Percentiles rank a stretch among this genome's conserved stretches.
Conservation (phyloP, 2,888 invertebrate genomes). For the Argyra leucocephala region DNA sequence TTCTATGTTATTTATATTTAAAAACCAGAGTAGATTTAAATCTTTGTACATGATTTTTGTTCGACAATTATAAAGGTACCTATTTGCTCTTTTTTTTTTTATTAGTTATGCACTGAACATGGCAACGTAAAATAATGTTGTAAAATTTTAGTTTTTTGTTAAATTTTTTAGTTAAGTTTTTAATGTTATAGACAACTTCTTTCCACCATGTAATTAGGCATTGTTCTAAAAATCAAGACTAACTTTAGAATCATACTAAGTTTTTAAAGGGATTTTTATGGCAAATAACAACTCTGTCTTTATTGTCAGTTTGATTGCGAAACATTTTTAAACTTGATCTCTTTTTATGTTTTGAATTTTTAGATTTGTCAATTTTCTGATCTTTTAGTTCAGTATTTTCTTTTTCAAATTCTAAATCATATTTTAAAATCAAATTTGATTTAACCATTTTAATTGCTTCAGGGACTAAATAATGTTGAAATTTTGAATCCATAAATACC, state of each 20-base stretch:
- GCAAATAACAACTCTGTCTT: background rate
- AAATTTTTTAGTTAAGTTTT: slow-evolving; percentile 28
- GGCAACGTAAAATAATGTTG: slow-evolving; percentile 30
- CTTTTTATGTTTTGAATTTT: background rate
- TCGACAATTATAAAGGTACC: background rate
- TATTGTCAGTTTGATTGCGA: slow-evolving; percentile 13
- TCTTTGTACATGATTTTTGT: background rate
- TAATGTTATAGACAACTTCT: slow-evolving; percentile 26
- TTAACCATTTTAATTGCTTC: background rate
- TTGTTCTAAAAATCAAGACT: slow-evolving; percentile 30
- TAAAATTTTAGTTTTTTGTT: too few species aligned
- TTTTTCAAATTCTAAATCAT: background rate
- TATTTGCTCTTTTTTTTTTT: slow-evolving; percentile 12
- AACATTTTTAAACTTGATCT: slow-evolving; percentile 12
- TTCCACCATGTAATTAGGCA: slow-evolving; percentile 34
- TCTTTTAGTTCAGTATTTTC: background rate
- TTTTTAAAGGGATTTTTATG: slow-evolving; percentile 21
- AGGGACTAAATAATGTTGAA: slow-evolving; percentile 24
- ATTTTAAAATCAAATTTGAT: background rate
- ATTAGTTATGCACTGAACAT: slow-evolving; percentile 27
- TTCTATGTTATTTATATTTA: slow-evolving; percentile 8
- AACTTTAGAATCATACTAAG: slow-evolving; percentile 27
- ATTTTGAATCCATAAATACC: slow-evolving; percentile 32
- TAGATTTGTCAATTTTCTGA: too few species aligned
- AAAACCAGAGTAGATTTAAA: slow-evolving; percentile 8